A percentile compares a stretch with the other conserved stretches of the same genome.
phyloP scores from a whole-genome alignment of 2,113 vertebrate species.

The Gyps fulvus region DNA sequence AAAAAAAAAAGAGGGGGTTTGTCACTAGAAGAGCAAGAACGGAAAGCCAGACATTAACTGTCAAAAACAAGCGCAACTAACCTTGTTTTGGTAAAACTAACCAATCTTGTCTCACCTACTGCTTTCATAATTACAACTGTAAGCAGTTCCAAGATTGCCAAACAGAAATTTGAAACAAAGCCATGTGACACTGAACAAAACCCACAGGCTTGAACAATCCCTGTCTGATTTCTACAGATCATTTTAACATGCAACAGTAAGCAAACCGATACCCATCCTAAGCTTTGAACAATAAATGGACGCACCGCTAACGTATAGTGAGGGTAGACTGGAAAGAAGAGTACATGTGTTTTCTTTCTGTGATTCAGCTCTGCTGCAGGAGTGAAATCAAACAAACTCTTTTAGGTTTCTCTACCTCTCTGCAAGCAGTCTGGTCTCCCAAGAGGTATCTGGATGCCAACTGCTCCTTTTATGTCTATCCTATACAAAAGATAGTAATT shows the following conservation, averaged over 20 bases:
- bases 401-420: not conserved
- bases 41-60: not conserved
- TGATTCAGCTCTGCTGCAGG: not conserved
- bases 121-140: not conserved
- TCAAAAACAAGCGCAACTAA: not conserved
- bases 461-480: not conserved
- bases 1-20: not conserved
- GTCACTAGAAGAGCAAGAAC: not conserved
- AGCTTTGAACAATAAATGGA: not conserved
- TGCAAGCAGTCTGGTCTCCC: not conserved
- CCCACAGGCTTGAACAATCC: not conserved
- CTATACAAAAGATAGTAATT: rapidly evolving
- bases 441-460: not conserved
- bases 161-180: not conserved
- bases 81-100: not conserved
- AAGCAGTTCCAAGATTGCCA: not conserved
- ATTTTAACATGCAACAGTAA: not conserved
- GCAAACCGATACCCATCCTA: not conserved
- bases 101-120: not conserved
- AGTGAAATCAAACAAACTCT: not conserved
- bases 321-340: not conserved
- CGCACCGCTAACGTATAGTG: rapidly evolving
- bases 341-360: not conserved
- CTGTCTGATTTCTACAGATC: not conserved
- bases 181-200: not conserved